Evolutionary conservation across 1,140 invertebrate species (phyloP).

Genomic region (Phymorhynchus buccinoides): DNA sequence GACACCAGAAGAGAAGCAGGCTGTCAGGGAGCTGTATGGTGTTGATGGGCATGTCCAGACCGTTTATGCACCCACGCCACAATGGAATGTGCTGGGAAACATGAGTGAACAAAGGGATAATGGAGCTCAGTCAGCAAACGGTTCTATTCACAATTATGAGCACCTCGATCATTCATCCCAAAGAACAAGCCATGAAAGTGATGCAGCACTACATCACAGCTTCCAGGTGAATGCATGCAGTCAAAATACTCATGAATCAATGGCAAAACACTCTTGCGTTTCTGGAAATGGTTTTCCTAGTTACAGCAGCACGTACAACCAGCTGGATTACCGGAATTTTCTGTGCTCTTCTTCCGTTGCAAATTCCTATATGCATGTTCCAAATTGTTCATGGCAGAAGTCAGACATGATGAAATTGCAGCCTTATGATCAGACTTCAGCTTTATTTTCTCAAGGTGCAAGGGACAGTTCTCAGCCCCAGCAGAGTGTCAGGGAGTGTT

Average conservation of each 20-base stretch:
- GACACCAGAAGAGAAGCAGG: conserved; percentile 32
- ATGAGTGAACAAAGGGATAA: neutral
- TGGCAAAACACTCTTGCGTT: neutral
- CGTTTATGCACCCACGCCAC: neutral
- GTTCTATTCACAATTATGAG: neutral
- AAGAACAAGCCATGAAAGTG: neutral
- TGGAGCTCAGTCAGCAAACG: neutral
- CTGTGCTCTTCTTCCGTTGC: neutral
- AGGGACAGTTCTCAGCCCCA: neutral
- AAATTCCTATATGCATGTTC: neutral
- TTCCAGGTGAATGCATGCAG: neutral
- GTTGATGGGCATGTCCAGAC: neutral
- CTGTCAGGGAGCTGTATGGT: conserved; percentile 39
- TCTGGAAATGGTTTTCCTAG: neutral
- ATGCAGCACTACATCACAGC: neutral
- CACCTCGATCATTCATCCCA: neutral
- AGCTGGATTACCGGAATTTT: neutral
- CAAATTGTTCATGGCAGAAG: neutral
- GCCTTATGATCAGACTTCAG: neutral
- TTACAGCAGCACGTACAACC: neutral
- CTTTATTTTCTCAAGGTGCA: neutral
- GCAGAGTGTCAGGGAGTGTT: neutral
- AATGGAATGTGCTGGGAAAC: neutral
- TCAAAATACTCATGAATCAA: neutral
- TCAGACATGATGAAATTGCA: conserved; percentile 4